Evolutionary conservation across 2,113 vertebrate species (phyloP).

Genomic region (Pseudolaguvia tuberculata): DNA sequence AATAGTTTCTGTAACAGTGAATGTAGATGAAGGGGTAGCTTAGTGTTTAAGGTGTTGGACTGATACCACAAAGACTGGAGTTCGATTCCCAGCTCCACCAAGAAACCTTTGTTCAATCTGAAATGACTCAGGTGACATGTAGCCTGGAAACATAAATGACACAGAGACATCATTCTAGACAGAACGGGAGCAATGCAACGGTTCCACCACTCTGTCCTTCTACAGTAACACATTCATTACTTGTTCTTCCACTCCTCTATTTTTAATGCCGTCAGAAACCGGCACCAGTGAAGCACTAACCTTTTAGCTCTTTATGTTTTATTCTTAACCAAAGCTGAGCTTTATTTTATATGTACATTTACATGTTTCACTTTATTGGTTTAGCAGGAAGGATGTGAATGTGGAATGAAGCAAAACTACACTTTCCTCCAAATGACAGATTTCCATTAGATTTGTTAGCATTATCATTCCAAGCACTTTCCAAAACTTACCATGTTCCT

Average conservation of each 20-base stretch:
- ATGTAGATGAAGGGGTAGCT: too few relatives aligned
- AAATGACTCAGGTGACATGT: background rate
- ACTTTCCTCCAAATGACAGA: background rate
- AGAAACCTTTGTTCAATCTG: too few relatives aligned
- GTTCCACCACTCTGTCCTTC: background rate
- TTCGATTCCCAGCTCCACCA: too few relatives aligned
- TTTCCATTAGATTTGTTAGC: too few relatives aligned
- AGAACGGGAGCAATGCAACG: background rate
- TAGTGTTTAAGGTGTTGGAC: too few relatives aligned
- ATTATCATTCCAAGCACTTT: background rate
- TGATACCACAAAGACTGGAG: too few relatives aligned
- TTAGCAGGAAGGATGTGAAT: background rate
- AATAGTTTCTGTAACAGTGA: background rate
- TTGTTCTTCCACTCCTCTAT: background rate
- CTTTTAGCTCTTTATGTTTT: background rate
- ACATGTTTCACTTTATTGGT: background rate
- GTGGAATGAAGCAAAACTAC: background rate
- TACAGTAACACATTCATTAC: background rate
- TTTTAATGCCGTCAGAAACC: background rate
- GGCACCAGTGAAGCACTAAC: background rate
- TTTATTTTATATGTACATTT: too few relatives aligned
- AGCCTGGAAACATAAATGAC: background rate
- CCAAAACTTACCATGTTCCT: background rate
- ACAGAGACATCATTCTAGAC: background rate
- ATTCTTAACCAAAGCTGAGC: background rate